Base-by-base conservation (phyloP, 1,140 invertebrate species). In the Papilio helenus region DNA sequence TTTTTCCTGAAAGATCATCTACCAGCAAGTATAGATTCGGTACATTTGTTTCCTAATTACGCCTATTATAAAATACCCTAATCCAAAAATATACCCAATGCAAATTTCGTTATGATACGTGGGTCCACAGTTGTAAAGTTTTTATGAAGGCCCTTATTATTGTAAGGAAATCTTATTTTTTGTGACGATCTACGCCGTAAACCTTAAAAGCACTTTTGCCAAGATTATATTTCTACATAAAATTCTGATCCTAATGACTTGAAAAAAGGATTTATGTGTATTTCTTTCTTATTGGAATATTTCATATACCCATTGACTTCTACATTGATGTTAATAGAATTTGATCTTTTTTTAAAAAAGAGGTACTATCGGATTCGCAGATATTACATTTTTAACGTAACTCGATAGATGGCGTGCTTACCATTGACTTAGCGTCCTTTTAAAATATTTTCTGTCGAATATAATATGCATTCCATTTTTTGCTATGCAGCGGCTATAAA, bases 61-160 rank as follows among this genome's bases (percentile, higher is more conserved):
- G 10, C 10, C 3, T 29, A 23, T 12, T n/a, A 14, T 44, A 1
- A 74, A 49, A 49, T 26, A 26, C 3, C 3, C 44, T 74, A 51
- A 51, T 20, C 20, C 72, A 46, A 46, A 74, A 49, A 74, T 74
- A 46, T 49, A 49, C 44, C 12, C 3, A 46, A 74, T 29, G 72
- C n/a, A 44, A 73, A 49, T 74, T 49, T 74, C 23, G 18, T 46
- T 46, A 26, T 23, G 72, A 51, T 74, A 20, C 72, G 72, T 46
- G 44, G 72, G 72, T 74, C 42, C 12, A 23, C 42, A 74, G 72
- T 49, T 74, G 72, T 74, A 74, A 74, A 74, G n/a, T 74, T 74
- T 74, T 74, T 74, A 74, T 74, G 72, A 49, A 49, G 72, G 72
- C 39, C 42, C 72, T 49, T 74, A 74, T 51, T 74, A 74, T 49